Evolutionary conservation across 2,113 vertebrate genomes (phyloP), one percentile per base, ranked within the genome.

Genomic region (Paradisaea rubra): DNA sequence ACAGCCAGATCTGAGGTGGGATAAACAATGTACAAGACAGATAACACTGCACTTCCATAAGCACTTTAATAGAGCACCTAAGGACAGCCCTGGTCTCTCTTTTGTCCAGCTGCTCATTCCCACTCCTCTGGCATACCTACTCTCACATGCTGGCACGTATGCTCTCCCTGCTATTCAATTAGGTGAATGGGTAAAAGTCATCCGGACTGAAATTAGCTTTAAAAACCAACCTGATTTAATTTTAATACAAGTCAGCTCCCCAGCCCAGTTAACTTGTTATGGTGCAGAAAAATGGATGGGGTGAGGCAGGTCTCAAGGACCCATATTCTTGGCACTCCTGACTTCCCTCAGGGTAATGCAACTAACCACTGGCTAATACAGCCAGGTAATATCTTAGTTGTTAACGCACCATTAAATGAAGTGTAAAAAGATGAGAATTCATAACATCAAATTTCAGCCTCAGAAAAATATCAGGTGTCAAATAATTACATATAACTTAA

Each of bases 11-110:
- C 31, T 68, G 22, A 56, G 42, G 45, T 12, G 20, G 41, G 37
- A 68, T 30, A 24, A 86, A 64, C 0, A 1, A 56, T 25, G 28
- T 19, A 14, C 0, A 0, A 74, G 27, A 41, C 30, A 47, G 23
- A 3, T 0, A 49, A 49, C 7, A 56, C 5, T 9, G 16, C 27
- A 59, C 33, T 52, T 70, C 22, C 44, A 17, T 2, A 53, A 74
- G 27, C 45, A 45, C 33, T 79, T 27, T 8, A 35, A 74, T 9
- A 33, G n/a, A 86, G 9, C 18, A 31, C 9, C 6, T 4, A 49
- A 61, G 25, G 50, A 63, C 19, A 64, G 66, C 5, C 31, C 15
- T 0, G 0, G 16, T 14, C 24, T 14, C 27, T 39, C 33, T 37
- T 61, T 35, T 52, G 37, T 11, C 56, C 57, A 79, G 31, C 33